Base-by-base conservation (phyloP, 2,888 invertebrate species). In the Chrysina gloriosa region DNA sequence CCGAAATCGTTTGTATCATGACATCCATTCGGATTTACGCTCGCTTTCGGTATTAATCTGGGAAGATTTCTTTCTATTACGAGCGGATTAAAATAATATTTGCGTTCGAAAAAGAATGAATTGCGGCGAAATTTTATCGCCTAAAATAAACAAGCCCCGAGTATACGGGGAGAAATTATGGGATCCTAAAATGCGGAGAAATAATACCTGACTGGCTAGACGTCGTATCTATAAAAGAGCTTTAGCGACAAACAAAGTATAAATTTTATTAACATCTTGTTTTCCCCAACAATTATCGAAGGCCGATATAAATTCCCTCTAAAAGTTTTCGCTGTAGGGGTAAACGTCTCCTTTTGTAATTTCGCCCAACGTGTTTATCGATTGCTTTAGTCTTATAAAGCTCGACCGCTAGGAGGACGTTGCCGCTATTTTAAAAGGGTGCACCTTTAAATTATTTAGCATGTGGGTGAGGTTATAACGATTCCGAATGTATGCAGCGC, bases 321-420 rank as follows among this genome's bases (percentile, higher is more conserved):
- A 42, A 58, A 58, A 58, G 11, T 58, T 58, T 25, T 29, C 16
- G 29, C 3, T 7, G 29, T n/a, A 52, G 21, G 42, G 58, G 39
- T 27, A 58, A 58, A 58, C 42, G 58, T 58, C 58, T 58, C 58
- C 58, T 23, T 58, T 58, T 58, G 42, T 58, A 58, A 58, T 58
- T 58, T 58, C 58, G 27, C 39, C 58, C 58, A 42, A 39, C 39
- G 58, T 42, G 42, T 58, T 58, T 58, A 58, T 58, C 58, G 58
- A 58, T 58, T 58, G 16, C 25, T 58, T 58, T 25, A 16, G 39
- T 11, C 39, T 58, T 58, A 58, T 42, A 42, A 58, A 39, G 58
- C 58, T 39, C 58, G 25, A 42, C 39, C 39, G 42, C 42, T 42
- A 42, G 42, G n/a, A n/a, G n/a, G 21, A 42, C 6, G 58, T 23